Evolutionary conservation across 2,888 invertebrate species (phyloP).

Genomic region (Syritta pipiens): DNA sequence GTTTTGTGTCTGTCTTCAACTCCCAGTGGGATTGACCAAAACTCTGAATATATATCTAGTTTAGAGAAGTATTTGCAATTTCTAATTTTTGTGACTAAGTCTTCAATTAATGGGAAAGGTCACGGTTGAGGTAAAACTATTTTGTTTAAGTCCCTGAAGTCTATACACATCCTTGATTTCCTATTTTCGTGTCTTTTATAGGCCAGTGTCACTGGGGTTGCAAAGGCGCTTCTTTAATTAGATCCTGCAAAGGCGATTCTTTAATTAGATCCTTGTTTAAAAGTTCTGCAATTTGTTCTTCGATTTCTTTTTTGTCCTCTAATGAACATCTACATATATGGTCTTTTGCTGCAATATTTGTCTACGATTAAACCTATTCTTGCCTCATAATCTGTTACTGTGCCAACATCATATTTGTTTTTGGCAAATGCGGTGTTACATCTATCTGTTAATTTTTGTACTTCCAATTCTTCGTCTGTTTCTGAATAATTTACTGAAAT

Average conservation of each 20-base stretch:
- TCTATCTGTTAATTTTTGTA: conserved; percentile 66
- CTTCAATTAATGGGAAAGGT: conserved; percentile 9
- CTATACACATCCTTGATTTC: conserved; percentile 62
- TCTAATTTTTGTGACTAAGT: neutral
- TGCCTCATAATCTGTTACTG: conserved; percentile 71
- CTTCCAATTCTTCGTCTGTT: conserved; percentile 56
- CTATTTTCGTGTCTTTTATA: conserved; percentile 69
- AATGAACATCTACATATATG: conserved; percentile 58
- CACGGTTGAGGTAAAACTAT: conserved; percentile 64
- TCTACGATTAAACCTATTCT: conserved; percentile 61
- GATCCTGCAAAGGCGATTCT: conserved; percentile 62
- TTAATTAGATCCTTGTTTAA: conserved; percentile 59
- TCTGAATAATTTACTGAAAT: too few species aligned
- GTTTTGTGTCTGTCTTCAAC: neutral
- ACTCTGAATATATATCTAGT: neutral
- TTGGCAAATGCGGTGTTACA: conserved; percentile 69
- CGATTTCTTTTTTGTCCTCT: conserved; percentile 62
- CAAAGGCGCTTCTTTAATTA: conserved; percentile 67
- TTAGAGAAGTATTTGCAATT: neutral
- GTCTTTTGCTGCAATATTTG: conserved; percentile 60
- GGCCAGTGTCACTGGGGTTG: conserved; percentile 68
- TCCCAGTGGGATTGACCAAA: neutral
- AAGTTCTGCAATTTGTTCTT: conserved; percentile 57
- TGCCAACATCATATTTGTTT: conserved; percentile 71
- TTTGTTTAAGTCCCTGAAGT: conserved; percentile 66